A percentile compares a stretch with the other conserved stretches of the same genome.
phyloP scores from a whole-genome alignment of 2,797 vertebrate genomes.

The Pantherophis vulpinus region DNA sequence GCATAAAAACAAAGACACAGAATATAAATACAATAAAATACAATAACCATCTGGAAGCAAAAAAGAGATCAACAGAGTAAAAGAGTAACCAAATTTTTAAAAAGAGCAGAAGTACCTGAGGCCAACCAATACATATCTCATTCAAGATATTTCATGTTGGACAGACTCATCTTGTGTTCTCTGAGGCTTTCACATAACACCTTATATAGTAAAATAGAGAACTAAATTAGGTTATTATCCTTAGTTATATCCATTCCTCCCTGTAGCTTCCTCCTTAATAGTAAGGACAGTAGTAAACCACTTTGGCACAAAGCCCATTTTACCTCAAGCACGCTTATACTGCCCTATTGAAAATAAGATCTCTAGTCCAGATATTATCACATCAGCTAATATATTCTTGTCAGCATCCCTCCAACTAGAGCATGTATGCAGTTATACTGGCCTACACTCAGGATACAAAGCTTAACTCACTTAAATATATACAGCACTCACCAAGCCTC shows the following conservation, averaged over 20 bases:
- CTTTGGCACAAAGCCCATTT: not conserved
- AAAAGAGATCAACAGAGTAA: not conserved
- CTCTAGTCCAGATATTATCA: not conserved
- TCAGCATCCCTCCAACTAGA: not conserved
- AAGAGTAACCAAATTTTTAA: not conserved
- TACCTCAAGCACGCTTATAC: not conserved
- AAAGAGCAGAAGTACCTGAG: not conserved
- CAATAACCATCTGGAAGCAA: not conserved
- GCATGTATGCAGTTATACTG: not conserved
- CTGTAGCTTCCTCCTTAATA: not conserved
- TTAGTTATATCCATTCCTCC: not conserved
- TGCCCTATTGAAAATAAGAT: not conserved
- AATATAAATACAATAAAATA: not conserved
- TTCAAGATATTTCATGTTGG: not conserved
- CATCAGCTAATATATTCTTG: not conserved
- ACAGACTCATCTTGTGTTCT: not conserved
- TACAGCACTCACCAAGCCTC: not conserved
- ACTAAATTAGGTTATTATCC: not conserved
- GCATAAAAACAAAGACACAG: not conserved
- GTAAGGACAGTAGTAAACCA: not conserved
- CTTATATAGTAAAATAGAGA: not conserved
- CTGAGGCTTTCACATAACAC: not conserved
- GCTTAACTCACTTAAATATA: conserved; percentile 9
- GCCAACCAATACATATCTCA: not conserved
- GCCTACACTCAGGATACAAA: not conserved